phyloP scores from a whole-genome alignment of 2,113 vertebrate genomes.

The Hippotragus niger region DNA sequence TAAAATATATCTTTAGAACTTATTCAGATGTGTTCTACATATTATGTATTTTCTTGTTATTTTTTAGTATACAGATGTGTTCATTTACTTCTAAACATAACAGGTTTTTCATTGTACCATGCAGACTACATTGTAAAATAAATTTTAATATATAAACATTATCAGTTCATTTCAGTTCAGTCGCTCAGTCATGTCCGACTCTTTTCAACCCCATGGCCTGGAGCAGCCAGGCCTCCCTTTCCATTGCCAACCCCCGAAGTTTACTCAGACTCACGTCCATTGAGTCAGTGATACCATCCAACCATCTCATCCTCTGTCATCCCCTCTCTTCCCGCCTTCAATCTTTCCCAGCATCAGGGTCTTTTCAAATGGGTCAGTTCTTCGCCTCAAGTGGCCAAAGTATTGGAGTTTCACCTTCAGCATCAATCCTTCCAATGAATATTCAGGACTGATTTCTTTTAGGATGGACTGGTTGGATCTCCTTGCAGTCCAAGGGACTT shows the following conservation, averaged over 20 bases:
- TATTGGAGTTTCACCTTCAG: background rate
- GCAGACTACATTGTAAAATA: background rate
- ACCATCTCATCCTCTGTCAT: background rate
- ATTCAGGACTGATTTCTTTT: background rate
- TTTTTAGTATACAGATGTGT: background rate
- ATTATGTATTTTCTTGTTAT: background rate
- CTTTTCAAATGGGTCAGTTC: background rate
- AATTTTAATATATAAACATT: background rate
- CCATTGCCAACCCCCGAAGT: fast-evolving
- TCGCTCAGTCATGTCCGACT: background rate
- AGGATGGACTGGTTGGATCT: background rate
- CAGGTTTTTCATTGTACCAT: background rate
- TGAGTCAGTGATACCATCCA: background rate
- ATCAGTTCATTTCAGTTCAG: background rate
- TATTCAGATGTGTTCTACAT: background rate
- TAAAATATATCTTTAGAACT: background rate
- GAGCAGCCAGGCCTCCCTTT: background rate
- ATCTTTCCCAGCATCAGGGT: background rate
- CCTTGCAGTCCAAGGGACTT: background rate
- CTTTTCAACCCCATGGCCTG: background rate
- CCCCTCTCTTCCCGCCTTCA: background rate
- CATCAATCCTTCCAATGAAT: background rate
- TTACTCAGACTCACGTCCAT: background rate
- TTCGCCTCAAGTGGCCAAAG: background rate
- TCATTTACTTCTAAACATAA: background rate